Conservation (phyloP, 2,888 invertebrate species). For the Resseliella maxima region DNA sequence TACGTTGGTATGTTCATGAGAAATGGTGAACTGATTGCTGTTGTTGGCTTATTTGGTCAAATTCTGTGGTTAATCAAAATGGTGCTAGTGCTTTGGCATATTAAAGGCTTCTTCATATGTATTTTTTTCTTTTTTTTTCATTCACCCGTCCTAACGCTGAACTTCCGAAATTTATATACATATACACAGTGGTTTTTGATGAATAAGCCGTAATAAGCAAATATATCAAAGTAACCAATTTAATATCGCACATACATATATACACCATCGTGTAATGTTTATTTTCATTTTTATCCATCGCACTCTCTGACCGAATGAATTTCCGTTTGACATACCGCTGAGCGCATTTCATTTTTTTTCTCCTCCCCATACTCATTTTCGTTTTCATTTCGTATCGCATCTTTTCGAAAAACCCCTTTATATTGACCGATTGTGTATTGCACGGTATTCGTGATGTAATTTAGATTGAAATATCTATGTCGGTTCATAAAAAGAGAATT, state of each 20-base stretch:
- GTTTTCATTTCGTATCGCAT: too few relatives aligned
- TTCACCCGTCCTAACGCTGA: background rate
- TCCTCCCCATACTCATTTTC: too few relatives aligned
- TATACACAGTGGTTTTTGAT: background rate
- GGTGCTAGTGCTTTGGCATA: background rate
- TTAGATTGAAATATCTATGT: slow-evolving; percentile 8
- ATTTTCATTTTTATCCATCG: background rate
- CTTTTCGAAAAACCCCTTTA: too few relatives aligned
- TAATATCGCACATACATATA: background rate
- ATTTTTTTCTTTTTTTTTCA: background rate
- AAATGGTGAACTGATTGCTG: background rate
- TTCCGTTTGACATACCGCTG: background rate
- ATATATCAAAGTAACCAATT: background rate
- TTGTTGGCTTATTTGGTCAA: background rate
- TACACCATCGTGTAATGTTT: background rate
- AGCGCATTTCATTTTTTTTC: background rate
- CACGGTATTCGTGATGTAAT: background rate
- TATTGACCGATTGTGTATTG: too few relatives aligned
- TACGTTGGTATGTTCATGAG: background rate
- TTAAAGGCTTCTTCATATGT: background rate
- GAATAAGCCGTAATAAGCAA: background rate
- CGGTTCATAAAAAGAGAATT: background rate
- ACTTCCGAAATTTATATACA: background rate
- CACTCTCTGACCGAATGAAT: background rate
- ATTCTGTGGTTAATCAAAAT: slow-evolving; percentile 27